Base-by-base conservation (phyloP, 2,113 vertebrate species). In the Erythrocebus patas region DNA sequence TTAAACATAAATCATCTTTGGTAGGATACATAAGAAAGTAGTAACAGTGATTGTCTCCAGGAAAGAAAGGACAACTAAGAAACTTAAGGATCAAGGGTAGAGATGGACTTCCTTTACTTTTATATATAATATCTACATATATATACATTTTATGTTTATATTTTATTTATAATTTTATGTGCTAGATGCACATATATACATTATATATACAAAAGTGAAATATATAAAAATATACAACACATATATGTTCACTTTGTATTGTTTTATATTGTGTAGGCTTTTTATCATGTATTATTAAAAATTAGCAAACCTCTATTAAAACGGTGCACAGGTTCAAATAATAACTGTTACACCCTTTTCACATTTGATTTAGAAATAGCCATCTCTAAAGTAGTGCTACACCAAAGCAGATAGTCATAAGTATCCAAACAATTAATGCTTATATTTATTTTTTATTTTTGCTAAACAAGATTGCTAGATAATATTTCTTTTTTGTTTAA, bases 221-320 rank as follows among this genome's bases (percentile, higher is more conserved):
- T n/a, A 16, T 11, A 8, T 59, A 20, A 55, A 79, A 80, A 76
- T 4, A 83, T 55, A 35, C 6, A n/a, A 76, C 11, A 52, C 20
- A 23, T 11, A 52, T 20, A 30, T 48, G 38, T 27, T 8, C 4
- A 88, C 8, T 87, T 86, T 57, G 11, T 64, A 32, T 30, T 32
- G 61, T 64, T 64, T 64, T 64, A 30, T 68, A 57, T 75, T 89
- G 1, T 76, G 59, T 89, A 87, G 86, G 82, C 3, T 38, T 88
- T 61, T 93, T 88, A 95, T 89, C 61, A 82, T 59, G 18, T 89
- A 59, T 86, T 66, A 89, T 78, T 91, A 70, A 82, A 94, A 92
- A 85, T 50, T 88, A 32, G 57, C 82, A 20, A 18, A 57, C 23
- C 4, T 35, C 17, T 61, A 76, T 30, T 86, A 68, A 95, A 86